Percentiles rank a stretch among this genome's conserved stretches.
phyloP scores from a whole-genome alignment of 2,797 vertebrate species.

The Poeciliopsis paucimaculata region DNA sequence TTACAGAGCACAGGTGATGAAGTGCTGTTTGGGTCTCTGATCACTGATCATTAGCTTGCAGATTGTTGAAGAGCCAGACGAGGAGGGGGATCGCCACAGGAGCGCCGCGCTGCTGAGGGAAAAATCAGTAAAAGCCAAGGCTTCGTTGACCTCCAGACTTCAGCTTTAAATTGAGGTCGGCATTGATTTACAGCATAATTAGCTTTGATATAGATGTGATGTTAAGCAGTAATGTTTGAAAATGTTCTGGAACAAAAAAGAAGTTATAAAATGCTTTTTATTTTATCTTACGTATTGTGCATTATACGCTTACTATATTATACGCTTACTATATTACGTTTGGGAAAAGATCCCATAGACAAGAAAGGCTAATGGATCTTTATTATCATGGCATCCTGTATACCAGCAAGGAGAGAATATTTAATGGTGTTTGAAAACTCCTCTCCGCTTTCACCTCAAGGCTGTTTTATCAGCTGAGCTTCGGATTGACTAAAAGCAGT shows the following conservation, averaged over 20 bases:
- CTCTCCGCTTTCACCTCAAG: conserved; percentile 29
- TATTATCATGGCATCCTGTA: conserved; percentile 32
- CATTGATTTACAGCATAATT: conserved; percentile 72
- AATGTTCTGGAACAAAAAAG: conserved; percentile 14
- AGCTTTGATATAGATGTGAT: conserved; percentile 61
- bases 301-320: background rate
- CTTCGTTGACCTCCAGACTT: conserved; percentile 57
- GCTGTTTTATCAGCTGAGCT: conserved; percentile 29
- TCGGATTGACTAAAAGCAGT: conserved; percentile 36
- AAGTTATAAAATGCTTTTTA: conserved; percentile 19
- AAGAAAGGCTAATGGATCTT: conserved; percentile 37
- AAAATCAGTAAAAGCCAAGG: conserved; percentile 53
- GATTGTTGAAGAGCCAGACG: conserved; percentile 26
- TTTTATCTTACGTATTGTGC: background rate
- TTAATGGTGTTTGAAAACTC: conserved; percentile 52
- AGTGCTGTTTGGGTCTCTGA: conserved; percentile 38
- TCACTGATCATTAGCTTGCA: conserved; percentile 42
- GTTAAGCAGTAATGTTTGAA: conserved; percentile 40
- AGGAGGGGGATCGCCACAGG: conserved; percentile 30
- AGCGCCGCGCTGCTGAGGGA: conserved; percentile 22
- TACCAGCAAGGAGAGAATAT: conserved; percentile 52
- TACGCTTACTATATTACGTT: background rate
- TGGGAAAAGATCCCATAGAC: conserved; percentile 41
- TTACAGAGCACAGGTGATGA: conserved; percentile 49
- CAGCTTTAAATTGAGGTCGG: conserved; percentile 68